Evolutionary conservation across 2,888 invertebrate species (phyloP).

Genomic region (Hoplodrina ambigua): DNA sequence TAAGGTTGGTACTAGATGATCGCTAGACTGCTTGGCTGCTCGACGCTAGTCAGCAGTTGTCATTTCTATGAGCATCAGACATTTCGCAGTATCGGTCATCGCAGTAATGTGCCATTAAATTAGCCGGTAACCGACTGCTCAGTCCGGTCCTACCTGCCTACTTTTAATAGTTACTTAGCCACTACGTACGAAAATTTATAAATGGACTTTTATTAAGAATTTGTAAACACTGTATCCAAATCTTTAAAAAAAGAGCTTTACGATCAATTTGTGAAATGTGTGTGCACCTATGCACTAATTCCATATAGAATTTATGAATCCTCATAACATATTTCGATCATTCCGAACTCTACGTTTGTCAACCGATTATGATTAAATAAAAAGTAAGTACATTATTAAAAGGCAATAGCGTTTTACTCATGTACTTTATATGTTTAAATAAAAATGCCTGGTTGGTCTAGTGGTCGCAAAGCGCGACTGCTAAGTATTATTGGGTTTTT

Average conservation of each 20-base stretch:
- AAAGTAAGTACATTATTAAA: conserved; percentile 11
- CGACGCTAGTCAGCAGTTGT: neutral
- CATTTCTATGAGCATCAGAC: conserved; percentile 17
- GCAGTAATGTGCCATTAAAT: conserved; percentile 22
- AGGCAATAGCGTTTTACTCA: neutral
- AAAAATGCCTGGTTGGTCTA: too few relatives aligned
- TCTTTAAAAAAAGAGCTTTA: too few relatives aligned
- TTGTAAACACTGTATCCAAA: too few relatives aligned
- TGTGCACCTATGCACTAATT: conserved; percentile 1
- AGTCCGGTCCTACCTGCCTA: neutral
- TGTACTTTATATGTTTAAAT: conserved; percentile 1
- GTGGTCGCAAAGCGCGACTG: too few relatives aligned
- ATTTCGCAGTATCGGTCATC: neutral
- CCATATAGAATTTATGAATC: too few relatives aligned
- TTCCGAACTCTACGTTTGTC: neutral
- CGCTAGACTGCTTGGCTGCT: conserved; percentile 19
- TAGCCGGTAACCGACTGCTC: conserved; percentile 12
- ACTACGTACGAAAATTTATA: too few relatives aligned
- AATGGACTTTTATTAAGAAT: too few relatives aligned
- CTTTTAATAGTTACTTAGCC: conserved; percentile 2
- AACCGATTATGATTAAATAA: conserved; percentile 25
- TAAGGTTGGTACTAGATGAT: conserved; percentile 20
- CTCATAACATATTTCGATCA: neutral
- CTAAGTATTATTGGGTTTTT: too few relatives aligned
- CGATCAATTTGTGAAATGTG: too few relatives aligned